phyloP scores from a whole-genome alignment of 2,888 invertebrate genomes.

The Agrochola lota region DNA sequence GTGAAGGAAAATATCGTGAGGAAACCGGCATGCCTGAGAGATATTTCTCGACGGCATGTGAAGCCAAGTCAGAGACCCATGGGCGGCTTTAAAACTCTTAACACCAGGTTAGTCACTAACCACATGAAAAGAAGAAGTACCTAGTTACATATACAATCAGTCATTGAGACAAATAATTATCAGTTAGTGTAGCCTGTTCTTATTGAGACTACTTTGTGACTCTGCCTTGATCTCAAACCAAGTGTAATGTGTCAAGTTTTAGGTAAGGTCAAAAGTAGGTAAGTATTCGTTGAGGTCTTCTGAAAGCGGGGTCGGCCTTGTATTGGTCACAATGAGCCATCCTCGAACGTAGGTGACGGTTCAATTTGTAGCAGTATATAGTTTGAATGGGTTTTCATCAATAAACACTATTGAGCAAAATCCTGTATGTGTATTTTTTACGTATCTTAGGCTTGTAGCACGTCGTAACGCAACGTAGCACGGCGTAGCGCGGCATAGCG shows the following conservation, averaged over 20 bases:
- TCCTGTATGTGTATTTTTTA: neutral
- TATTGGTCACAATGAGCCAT: slow-evolving; percentile 68
- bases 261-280: slow-evolving; percentile 16
- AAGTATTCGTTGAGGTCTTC: slow-evolving; percentile 40
- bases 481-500: neutral
- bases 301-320: slow-evolving; percentile 56
- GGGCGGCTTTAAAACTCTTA: too few relatives aligned
- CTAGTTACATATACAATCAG: neutral
- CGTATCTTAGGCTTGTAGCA: neutral
- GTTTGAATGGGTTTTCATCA: neutral
- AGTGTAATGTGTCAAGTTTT: slow-evolving; percentile 27
- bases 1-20: too few relatives aligned
- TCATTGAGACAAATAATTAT: neutral
- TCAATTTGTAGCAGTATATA: slow-evolving; percentile 24
- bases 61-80: too few relatives aligned
- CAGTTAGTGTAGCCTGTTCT: neutral
- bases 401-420: neutral
- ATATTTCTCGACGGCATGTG: too few relatives aligned
- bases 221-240: slow-evolving; percentile 10
- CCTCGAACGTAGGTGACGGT: slow-evolving; percentile 62
- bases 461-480: neutral
- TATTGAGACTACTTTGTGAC: neutral
- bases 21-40: too few relatives aligned
- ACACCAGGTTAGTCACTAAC: too few relatives aligned
- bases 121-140: too few relatives aligned